A percentile compares a stretch with the other conserved stretches of the same genome.
phyloP scores from a whole-genome alignment of 1,140 invertebrate species.

The Asobara japonica region DNA sequence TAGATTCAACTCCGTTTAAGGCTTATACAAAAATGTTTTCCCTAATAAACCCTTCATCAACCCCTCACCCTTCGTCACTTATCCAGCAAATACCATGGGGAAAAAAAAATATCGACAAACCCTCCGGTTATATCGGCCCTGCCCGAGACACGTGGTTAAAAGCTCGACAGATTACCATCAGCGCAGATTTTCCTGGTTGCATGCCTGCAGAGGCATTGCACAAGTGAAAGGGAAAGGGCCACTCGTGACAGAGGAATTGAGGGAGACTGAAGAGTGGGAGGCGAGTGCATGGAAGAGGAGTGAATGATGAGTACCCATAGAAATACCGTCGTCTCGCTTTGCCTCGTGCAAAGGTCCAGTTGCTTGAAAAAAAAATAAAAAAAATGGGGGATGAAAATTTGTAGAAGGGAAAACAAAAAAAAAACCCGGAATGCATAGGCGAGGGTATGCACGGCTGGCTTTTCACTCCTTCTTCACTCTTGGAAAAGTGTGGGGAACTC shows the following conservation, averaged over 20 bases:
- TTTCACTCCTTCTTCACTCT: not conserved
- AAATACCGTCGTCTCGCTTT: conserved; percentile 46
- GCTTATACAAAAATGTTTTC: too few species aligned
- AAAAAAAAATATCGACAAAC: conserved; percentile 11
- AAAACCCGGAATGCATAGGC: not conserved
- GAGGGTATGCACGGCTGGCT: not conserved
- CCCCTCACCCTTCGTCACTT: too few species aligned
- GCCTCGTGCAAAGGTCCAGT: conserved; percentile 36
- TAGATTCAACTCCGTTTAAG: too few species aligned
- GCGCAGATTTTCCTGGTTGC: conserved; percentile 39
- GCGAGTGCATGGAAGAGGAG: conserved; percentile 30
- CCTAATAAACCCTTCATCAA: too few species aligned
- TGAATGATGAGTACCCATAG: conserved; percentile 56
- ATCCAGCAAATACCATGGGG: too few species aligned
- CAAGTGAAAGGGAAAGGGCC: conserved; percentile 14
- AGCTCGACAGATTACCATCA: conserved; percentile 46
- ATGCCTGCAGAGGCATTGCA: conserved; percentile 19
- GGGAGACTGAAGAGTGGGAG: conserved; percentile 43
- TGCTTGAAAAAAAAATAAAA: conserved; percentile 21
- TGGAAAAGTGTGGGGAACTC: not conserved
- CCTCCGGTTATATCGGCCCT: not conserved
- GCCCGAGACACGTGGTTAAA: conserved; percentile 41
- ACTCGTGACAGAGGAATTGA: conserved; percentile 15
- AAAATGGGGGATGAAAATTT: not conserved
- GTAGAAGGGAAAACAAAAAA: not conserved